Evolutionary conservation across 2,888 invertebrate species (phyloP).

Genomic region (Rugalucina vietnamica): DNA sequence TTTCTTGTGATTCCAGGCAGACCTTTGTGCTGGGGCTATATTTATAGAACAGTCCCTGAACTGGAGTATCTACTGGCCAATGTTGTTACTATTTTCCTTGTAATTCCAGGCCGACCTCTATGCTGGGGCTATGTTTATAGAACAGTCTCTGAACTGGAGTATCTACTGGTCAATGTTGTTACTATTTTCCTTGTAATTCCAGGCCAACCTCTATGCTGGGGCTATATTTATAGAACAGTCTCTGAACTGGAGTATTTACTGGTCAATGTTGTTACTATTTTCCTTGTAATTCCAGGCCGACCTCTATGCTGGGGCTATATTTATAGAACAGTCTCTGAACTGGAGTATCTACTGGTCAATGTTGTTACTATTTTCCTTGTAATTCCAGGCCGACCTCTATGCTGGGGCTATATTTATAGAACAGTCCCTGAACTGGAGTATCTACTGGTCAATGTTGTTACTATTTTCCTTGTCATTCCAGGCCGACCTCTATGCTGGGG

Average conservation of each 20-base stretch:
- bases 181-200: too few species aligned
- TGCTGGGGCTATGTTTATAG: conserved; percentile 85
- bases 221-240: conserved; percentile 85
- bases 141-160: conserved; percentile 84
- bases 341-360: conserved; percentile 84
- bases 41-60: conserved; percentile 85
- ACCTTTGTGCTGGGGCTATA: conserved; percentile 85
- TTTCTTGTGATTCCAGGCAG: conserved; percentile 84
- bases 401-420: conserved; percentile 85
- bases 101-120: conserved; percentile 85
- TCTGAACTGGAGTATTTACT: conserved; percentile 84
- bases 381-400: conserved; percentile 85
- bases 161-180: conserved; percentile 84
- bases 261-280: conserved; percentile 84
- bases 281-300: conserved; percentile 85
- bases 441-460: conserved; percentile 84
- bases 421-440: conserved; percentile 84
- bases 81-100: conserved; percentile 83
- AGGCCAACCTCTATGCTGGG: conserved; percentile 85
- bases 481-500: conserved; percentile 85
- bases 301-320: conserved; percentile 85
- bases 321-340: conserved; percentile 85
- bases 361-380: too few species aligned
- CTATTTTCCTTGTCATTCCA: too few species aligned
- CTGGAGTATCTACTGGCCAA: conserved; percentile 84